Evolutionary conservation across 2,113 vertebrate genomes (phyloP), one percentile per base, ranked within the genome.

Genomic region (Sclerurus mexicanus): DNA sequence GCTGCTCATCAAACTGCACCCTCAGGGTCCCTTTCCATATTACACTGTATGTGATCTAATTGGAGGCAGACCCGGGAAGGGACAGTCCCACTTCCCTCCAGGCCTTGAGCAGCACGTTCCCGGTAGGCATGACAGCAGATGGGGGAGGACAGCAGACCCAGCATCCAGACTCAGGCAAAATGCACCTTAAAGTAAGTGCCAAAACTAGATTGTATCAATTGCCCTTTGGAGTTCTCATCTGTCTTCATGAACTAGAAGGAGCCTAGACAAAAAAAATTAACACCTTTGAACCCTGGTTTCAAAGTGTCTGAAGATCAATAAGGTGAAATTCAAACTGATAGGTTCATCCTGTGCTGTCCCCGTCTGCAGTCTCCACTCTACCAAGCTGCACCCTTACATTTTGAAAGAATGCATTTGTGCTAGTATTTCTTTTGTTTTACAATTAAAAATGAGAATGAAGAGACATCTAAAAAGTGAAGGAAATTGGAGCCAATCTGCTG

Each of bases 301-400:
- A 89, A 87, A 86, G 46, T 0, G 0, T 3, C 10, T 35, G 39
- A 87, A 75, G 42, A 14, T 85, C 52, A 74, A 0, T 47, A 35
- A 72, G 18, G 55, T 6, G 9, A 78, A 85, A 85, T 62, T 75
- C 87, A 87, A 13, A 44, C 5, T 6, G 46, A 47, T 9, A 4
- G 0, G 1, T 42, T 92, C 25, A 84, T n/a, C 22, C 49, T 33
- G 5, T 9, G 22, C 64, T 78, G 20, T 56, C 17, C 44, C 35
- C 40, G 19, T 19, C 40, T 52, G 24, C 11, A 71, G 35, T 23
- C 39, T 53, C 37, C 44, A 44, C 18, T 16, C 42, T n/a, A 40
- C 28, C 31, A 10, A 4, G 18, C n/a, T 64, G 39, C 28, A 67
- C 44, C 23, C 16, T 46, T 79, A 46, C 14, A 35, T 59, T 76